Percentiles rank a stretch among this genome's conserved stretches.
These are phyloP conservation scores for Phyllostomus discolor DNA, from an alignment of 2,113 vertebrate species.

Conservation along the genomic window DNA sequence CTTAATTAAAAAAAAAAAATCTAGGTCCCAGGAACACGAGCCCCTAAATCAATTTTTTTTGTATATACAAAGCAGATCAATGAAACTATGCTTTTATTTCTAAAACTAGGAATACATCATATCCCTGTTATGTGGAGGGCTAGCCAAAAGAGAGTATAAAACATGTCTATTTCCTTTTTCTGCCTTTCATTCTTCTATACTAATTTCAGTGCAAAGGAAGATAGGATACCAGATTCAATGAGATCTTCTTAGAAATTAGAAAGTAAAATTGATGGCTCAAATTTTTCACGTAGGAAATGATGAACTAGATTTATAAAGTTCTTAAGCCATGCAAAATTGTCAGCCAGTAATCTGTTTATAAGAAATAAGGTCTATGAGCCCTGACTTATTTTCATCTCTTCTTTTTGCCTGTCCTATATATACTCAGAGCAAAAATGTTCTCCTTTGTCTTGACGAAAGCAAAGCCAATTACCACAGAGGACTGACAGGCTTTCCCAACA, in stretches of 20 bases:
- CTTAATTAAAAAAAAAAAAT: slow-evolving; percentile 54
- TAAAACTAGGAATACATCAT: background rate
- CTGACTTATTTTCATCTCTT: background rate
- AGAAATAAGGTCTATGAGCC: background rate
- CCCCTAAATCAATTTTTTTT: background rate
- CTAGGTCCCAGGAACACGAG: background rate
- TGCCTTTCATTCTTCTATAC: background rate
- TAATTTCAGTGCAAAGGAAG: background rate
- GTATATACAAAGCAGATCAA: slow-evolving; percentile 17
- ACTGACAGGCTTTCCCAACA: background rate
- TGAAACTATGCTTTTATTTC: slow-evolving; percentile 23
- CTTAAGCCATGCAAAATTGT: background rate
- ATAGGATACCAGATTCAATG: background rate
- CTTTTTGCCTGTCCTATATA: background rate
- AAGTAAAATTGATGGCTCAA: background rate
- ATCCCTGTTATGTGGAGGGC: background rate
- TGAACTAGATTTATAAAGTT: background rate
- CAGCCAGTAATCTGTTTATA: background rate
- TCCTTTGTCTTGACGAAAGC: background rate
- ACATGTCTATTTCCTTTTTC: background rate
- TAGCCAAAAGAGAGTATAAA: background rate
- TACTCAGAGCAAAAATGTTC: background rate
- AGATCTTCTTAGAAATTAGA: background rate
- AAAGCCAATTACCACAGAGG: background rate
- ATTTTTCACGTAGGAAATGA: background rate